Evolutionary conservation across 2,797 vertebrate species (phyloP).

Genomic region (Oophaga sylvatica): DNA sequence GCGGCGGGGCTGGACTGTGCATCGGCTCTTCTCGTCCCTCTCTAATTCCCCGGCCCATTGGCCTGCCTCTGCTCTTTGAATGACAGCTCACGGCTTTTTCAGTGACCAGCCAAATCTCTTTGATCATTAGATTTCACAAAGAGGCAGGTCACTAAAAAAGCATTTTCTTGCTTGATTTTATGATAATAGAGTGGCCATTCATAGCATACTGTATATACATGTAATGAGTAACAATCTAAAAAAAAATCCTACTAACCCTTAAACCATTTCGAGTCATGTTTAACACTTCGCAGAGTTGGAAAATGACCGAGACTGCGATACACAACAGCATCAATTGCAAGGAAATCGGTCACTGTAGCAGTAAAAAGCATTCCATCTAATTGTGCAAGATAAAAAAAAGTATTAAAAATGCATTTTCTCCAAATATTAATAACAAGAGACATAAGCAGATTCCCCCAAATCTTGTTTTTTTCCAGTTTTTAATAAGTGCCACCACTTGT

Average conservation of each 20-base stretch:
- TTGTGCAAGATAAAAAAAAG: not conserved
- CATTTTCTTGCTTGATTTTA: too few species aligned
- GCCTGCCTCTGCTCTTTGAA: too few species aligned
- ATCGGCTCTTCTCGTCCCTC: too few species aligned
- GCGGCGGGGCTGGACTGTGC: too few species aligned
- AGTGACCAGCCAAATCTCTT: too few species aligned
- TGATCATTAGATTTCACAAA: too few species aligned
- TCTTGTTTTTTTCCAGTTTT: not conserved
- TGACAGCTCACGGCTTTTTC: too few species aligned
- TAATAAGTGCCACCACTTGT: not conserved
- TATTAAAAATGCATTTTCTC: not conserved
- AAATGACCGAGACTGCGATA: slow-evolving; percentile 93
- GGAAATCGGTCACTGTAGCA: slow-evolving; percentile 93
- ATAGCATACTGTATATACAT: not conserved
- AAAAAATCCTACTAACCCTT: slow-evolving; percentile 78
- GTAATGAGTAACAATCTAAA: not conserved
- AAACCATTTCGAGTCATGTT: slow-evolving; percentile 98
- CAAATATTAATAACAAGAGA: not conserved
- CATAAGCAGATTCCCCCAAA: not conserved
- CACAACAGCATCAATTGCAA: slow-evolving; percentile 95
- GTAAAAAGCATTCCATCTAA: slow-evolving; percentile 94
- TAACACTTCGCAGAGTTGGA: slow-evolving; percentile 90
- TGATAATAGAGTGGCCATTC: too few species aligned
- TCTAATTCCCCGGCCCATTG: too few species aligned
- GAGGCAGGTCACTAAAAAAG: too few species aligned